A percentile compares a stretch with the other conserved stretches of the same genome.
phyloP scores from a whole-genome alignment of 2,113 vertebrate genomes.

The Myiagra hebetior region DNA sequence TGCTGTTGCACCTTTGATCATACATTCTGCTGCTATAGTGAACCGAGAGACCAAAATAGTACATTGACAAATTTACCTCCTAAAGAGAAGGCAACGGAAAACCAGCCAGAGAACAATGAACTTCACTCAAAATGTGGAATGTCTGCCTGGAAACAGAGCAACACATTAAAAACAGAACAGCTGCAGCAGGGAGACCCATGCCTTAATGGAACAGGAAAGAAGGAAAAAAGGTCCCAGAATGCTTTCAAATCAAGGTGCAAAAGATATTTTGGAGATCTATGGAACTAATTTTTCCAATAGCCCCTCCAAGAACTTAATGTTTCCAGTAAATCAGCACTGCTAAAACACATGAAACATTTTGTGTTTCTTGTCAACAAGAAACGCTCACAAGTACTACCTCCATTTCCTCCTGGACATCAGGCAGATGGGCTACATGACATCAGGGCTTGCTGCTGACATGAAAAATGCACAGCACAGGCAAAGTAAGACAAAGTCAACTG shows the following conservation, averaged over 20 bases:
- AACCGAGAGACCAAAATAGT: background rate
- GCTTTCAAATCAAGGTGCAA: background rate
- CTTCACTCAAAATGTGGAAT: background rate
- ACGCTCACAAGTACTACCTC: background rate
- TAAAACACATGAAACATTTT: background rate
- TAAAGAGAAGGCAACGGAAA: background rate
- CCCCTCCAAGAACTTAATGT: background rate
- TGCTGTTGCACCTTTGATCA: background rate
- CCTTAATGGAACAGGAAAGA: background rate
- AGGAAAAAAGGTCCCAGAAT: background rate
- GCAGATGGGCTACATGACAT: background rate
- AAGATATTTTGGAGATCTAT: background rate
- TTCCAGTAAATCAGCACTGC: background rate
- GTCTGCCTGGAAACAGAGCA: constrained; percentile 13
- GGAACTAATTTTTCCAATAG: background rate
- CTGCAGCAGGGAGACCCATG: background rate
- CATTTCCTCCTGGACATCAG: background rate
- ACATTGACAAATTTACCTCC: background rate
- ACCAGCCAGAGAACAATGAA: background rate
- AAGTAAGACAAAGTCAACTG: background rate
- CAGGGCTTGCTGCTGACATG: background rate
- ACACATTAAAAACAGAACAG: background rate
- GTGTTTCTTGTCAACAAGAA: constrained; percentile 6
- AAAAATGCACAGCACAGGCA: background rate
- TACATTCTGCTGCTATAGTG: background rate